Percentiles rank a stretch among this genome's conserved stretches.
phyloP scores from a whole-genome alignment of 2,797 vertebrate species.

The Microctenopoma lineatum region DNA sequence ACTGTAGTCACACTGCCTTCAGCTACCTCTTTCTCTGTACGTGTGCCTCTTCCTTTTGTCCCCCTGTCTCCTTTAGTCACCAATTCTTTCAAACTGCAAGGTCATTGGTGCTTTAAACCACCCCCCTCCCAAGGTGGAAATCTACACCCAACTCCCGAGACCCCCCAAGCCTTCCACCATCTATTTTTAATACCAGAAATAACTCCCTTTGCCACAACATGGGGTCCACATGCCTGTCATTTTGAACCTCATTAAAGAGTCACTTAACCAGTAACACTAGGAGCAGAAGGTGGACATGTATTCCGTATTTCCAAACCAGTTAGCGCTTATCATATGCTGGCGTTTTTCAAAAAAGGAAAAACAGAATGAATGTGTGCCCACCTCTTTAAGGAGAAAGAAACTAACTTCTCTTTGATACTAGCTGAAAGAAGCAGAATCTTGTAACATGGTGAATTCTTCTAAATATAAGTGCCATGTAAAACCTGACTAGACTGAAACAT shows the following conservation, averaged over 20 bases:
- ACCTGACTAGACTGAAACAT: slow-evolving; percentile 51
- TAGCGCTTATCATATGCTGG: slow-evolving; percentile 10
- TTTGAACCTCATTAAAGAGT: slow-evolving; percentile 83
- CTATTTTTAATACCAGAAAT: slow-evolving; percentile 84
- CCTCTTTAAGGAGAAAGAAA: slow-evolving; percentile 42
- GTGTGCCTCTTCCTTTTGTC: slow-evolving; percentile 41
- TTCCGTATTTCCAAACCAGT: slow-evolving; percentile 30
- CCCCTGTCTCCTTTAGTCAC: slow-evolving; percentile 63
- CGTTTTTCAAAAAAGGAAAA: neutral
- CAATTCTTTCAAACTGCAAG: slow-evolving; percentile 70
- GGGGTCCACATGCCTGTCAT: slow-evolving; percentile 79
- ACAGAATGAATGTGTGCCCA: slow-evolving; percentile 17
- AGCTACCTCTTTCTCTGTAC: slow-evolving; percentile 46
- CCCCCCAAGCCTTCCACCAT: slow-evolving; percentile 76
- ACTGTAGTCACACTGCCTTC: slow-evolving; percentile 57
- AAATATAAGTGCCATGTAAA: slow-evolving; percentile 63
- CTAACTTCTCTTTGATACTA: slow-evolving; percentile 36
- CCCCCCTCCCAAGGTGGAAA: slow-evolving; percentile 52
- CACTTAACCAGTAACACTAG: slow-evolving; percentile 78
- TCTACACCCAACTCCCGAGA: slow-evolving; percentile 72
- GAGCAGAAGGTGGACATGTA: slow-evolving; percentile 65
- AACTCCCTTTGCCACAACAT: slow-evolving; percentile 76
- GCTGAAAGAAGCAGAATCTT: slow-evolving; percentile 46
- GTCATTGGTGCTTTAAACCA: slow-evolving; percentile 71
- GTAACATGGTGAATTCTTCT: slow-evolving; percentile 49